Base-by-base conservation (phyloP, 2,113 vertebrate genomes). In the Coracopsis vasa region DNA sequence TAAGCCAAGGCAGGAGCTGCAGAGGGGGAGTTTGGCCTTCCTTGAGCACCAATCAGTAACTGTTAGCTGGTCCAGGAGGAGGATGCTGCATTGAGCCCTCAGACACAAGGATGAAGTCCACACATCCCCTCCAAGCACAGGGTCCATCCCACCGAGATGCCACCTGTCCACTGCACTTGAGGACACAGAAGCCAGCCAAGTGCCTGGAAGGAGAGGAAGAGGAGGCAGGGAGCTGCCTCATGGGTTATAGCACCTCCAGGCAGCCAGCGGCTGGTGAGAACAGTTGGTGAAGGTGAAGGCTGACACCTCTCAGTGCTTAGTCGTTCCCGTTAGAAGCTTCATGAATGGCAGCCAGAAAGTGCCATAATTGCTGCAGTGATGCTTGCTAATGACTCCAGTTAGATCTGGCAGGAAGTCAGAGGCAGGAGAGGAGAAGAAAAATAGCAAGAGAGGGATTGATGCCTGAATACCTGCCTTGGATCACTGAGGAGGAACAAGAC, bases 261-360 rank as follows among this genome's bases (percentile, higher is more conserved):
- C 88, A 91, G 88, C 72, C 4, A 15, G 21, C 5, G 80, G 83
- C 88, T 94, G 91, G 71, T 1, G 0, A 37, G 93, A 97, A 67
- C 95, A 97, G 97, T 92, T 97, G 97, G 96, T 61, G 84, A 72
- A 94, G 96, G 86, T 91, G 65, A 61, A 81, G 81, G 75, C 84
- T 95, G 96, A 94, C 92, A 96, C 92, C 86, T 85, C 91, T 71
- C 78, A 62, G 81, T 1, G 33, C 65, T 97, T 94, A 94, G 95
- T 93, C 20, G 82, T 82, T 94, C 94, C 96, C 28, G 14, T 94
- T 95, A 90, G 95, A 50, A 25, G 86, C 88, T 96, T 93, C 85
- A 82, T 94, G 91, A 97, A 83, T 81, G 92, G 75, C 95, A 97
- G 96, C 95, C 96, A 97, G 90, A 84, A 96, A 71, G 79, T 94